Conservation (phyloP, 2,888 invertebrate species). For the Gortyna flavago region DNA sequence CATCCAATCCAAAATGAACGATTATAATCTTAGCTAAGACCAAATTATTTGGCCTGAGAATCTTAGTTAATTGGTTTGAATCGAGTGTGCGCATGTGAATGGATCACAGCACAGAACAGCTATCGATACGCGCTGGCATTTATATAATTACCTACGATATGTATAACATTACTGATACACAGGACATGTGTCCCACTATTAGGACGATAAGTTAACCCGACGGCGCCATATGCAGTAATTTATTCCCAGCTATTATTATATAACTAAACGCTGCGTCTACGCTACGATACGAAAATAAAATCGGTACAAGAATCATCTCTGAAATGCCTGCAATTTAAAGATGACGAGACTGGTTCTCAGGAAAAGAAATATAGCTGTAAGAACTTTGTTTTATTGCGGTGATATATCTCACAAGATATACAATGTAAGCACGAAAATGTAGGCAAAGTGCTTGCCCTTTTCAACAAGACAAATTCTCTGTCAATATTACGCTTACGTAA, state of each 20-base stretch:
- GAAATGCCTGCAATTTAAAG: conserved; percentile 64
- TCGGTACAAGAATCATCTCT: conserved; percentile 56
- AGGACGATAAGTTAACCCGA: conserved; percentile 75
- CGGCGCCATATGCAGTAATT: conserved; percentile 77
- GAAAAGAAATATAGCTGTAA: conserved; percentile 50
- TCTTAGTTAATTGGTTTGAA: conserved; percentile 51
- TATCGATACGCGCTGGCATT: conserved; percentile 59
- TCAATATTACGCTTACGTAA: conserved; percentile 46
- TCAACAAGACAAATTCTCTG: conserved; percentile 55
- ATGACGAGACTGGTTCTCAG: conserved; percentile 54
- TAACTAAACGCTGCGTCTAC: conserved; percentile 55
- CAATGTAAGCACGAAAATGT: conserved; percentile 44
- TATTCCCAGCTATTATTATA: conserved; percentile 63
- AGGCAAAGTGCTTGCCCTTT: conserved; percentile 56
- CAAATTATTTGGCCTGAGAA: too few relatives aligned
- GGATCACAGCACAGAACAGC: conserved; percentile 39
- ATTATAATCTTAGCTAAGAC: conserved; percentile 49
- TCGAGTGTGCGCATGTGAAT: conserved; percentile 54
- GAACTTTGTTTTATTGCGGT: conserved; percentile 55
- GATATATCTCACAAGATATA: conserved; percentile 49
- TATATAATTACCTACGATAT: conserved; percentile 64
- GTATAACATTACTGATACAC: conserved; percentile 65
- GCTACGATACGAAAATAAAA: conserved; percentile 61
- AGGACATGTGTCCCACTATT: conserved; percentile 76
- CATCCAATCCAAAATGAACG: conserved; percentile 21